Evolutionary conservation across 2,113 vertebrate genomes (phyloP).

Genomic region (Labeo rohita): DNA sequence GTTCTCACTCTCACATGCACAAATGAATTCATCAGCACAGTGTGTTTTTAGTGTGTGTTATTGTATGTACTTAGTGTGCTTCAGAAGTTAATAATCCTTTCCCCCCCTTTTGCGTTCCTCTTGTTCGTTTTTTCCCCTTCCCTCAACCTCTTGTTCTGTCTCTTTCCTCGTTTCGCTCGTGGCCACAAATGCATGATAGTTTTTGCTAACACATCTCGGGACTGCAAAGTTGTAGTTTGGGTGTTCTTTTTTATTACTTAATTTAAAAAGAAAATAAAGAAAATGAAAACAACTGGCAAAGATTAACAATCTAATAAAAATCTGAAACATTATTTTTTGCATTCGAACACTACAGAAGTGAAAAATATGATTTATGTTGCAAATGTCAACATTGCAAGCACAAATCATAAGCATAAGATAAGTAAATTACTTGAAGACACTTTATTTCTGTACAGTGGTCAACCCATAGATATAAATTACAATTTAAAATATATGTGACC

Average conservation of each 20-base stretch:
- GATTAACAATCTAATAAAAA: not conserved
- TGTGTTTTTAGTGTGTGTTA: not conserved
- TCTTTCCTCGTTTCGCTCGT: not conserved
- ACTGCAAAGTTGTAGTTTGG: not conserved
- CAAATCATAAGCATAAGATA: not conserved
- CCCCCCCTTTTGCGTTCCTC: not conserved
- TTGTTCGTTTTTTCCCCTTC: not conserved
- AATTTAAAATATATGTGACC: not conserved
- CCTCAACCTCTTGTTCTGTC: conserved; percentile 13
- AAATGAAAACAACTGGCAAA: not conserved
- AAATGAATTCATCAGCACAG: conserved; percentile 35
- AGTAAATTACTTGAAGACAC: not conserved
- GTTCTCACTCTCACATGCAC: conserved; percentile 20
- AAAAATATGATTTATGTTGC: conserved; percentile 1
- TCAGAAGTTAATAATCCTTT: not conserved
- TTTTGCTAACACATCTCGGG: conserved; percentile 10
- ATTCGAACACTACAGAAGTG: not conserved
- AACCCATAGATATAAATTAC: not conserved
- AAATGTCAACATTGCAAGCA: not conserved
- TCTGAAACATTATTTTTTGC: not conserved
- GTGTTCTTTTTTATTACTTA: not conserved
- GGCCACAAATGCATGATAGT: not conserved
- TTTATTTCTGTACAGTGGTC: not conserved
- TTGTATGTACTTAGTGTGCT: conserved; percentile 11
- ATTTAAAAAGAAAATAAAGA: not conserved